phyloP scores from a whole-genome alignment of 53 echinoderm and acorn worm species.

The Apostichopus leukothele region DNA sequence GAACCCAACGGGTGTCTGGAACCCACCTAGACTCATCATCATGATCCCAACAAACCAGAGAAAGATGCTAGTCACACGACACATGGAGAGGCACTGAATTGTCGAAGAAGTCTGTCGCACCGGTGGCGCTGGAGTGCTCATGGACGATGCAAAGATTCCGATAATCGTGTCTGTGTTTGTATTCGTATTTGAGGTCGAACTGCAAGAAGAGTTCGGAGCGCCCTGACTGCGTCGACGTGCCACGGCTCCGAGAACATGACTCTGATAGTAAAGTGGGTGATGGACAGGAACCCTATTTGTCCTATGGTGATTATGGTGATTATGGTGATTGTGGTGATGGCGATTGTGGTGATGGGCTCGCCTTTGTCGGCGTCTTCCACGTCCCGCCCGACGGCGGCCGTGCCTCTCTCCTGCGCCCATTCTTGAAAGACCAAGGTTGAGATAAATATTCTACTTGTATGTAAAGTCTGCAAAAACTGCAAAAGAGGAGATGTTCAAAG shows the following conservation, averaged over 20 bases:
- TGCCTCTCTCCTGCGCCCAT: constrained; percentile 37
- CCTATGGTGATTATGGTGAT: background rate
- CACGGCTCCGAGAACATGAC: background rate
- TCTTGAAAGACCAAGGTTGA: background rate
- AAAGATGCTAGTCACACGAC: constrained; percentile 17
- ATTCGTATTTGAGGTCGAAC: background rate
- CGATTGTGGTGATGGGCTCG: background rate
- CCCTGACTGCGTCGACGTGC: background rate
- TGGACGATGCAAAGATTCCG: background rate
- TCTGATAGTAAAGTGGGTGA: background rate
- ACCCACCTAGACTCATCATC: constrained; percentile 44
- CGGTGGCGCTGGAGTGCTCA: background rate
- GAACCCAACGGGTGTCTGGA: constrained; percentile 21
- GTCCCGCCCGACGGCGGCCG: background rate
- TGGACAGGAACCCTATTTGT: background rate
- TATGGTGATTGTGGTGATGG: background rate
- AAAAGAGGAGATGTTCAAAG: too few species aligned
- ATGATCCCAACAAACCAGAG: constrained; percentile 40
- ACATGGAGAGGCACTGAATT: background rate
- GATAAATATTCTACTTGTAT: background rate
- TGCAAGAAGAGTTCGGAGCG: background rate
- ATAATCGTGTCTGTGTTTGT: too few species aligned
- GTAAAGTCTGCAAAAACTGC: too few species aligned
- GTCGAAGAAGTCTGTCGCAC: background rate
- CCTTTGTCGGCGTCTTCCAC: background rate